phyloP scores from a whole-genome alignment of 2,888 invertebrate species.

The Proisotoma minuta region DNA sequence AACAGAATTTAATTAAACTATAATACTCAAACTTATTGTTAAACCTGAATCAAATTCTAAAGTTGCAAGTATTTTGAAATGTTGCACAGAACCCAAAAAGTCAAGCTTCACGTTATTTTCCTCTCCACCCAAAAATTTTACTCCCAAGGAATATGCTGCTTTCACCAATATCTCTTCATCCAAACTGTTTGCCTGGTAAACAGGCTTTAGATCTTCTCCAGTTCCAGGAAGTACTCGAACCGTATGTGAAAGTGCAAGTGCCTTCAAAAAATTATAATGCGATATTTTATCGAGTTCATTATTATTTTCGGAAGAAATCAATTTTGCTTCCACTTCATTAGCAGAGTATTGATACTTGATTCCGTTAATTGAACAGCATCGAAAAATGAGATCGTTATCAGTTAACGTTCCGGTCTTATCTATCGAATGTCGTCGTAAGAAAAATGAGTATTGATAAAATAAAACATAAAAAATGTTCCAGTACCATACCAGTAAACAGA shows the following conservation, averaged over 20 bases:
- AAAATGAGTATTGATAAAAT: constrained; percentile 61
- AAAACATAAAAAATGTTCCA: neutral
- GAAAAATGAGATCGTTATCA: constrained; percentile 97
- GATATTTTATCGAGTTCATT: neutral
- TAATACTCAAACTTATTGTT: neutral
- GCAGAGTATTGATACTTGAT: constrained; percentile 57
- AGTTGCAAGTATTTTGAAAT: constrained; percentile 65
- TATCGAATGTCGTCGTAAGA: neutral
- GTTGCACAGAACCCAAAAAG: constrained; percentile 50
- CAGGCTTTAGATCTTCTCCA: neutral
- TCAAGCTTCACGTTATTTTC: constrained; percentile 52
- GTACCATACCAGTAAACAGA: constrained; percentile 94
- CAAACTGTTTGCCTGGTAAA: constrained; percentile 68
- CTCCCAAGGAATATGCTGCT: constrained; percentile 66
- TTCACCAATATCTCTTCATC: constrained; percentile 81
- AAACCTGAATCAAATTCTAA: constrained; percentile 77
- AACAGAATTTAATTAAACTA: neutral
- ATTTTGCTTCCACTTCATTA: constrained; percentile 3
- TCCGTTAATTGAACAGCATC: constrained; percentile 70
- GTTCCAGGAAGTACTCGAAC: constrained; percentile 59
- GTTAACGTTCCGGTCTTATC: constrained; percentile 74
- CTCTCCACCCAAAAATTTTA: constrained; percentile 53
- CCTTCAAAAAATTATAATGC: constrained; percentile 60
- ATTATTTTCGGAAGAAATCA: neutral
- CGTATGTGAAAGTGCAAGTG: constrained; percentile 86